Evolutionary conservation across 2,888 invertebrate species (phyloP).

Genomic region (Pinctada fucata): DNA sequence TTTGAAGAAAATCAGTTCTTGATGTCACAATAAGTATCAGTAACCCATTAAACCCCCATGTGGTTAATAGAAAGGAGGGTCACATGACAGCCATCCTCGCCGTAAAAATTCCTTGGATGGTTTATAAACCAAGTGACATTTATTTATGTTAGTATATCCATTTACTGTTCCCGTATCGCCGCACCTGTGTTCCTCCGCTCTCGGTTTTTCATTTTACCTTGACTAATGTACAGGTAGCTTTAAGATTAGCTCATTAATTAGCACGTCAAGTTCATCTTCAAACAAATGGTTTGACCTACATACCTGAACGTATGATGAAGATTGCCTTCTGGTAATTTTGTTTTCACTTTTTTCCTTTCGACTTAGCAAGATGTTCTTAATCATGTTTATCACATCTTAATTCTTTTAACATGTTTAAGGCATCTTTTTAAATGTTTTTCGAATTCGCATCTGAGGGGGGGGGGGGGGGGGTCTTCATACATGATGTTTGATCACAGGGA

Average conservation of each 20-base stretch:
- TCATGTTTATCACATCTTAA: too few relatives aligned
- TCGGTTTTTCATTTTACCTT: background rate
- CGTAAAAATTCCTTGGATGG: background rate
- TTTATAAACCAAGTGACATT: background rate
- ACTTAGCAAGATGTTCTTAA: too few relatives aligned
- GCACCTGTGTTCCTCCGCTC: background rate
- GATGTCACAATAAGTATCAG: too few relatives aligned
- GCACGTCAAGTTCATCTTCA: too few relatives aligned
- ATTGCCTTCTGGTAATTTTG: background rate
- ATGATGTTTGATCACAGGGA: too few relatives aligned
- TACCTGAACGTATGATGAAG: constrained; percentile 17
- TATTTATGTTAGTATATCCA: background rate
- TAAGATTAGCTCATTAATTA: background rate
- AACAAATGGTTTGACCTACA: constrained; percentile 12
- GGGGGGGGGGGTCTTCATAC: too few relatives aligned
- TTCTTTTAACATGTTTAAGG: too few relatives aligned
- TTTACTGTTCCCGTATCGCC: background rate
- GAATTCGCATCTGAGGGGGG: too few relatives aligned
- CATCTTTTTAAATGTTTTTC: too few relatives aligned
- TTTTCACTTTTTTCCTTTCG: too few relatives aligned
- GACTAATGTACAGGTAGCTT: background rate
- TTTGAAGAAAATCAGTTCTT: too few relatives aligned
- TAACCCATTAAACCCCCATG: too few relatives aligned
- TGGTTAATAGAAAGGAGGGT: background rate
- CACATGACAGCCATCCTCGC: background rate